Percentiles rank a stretch among this genome's conserved stretches.
phyloP scores from a whole-genome alignment of 2,888 invertebrate species.

The Rhingia campestris region DNA sequence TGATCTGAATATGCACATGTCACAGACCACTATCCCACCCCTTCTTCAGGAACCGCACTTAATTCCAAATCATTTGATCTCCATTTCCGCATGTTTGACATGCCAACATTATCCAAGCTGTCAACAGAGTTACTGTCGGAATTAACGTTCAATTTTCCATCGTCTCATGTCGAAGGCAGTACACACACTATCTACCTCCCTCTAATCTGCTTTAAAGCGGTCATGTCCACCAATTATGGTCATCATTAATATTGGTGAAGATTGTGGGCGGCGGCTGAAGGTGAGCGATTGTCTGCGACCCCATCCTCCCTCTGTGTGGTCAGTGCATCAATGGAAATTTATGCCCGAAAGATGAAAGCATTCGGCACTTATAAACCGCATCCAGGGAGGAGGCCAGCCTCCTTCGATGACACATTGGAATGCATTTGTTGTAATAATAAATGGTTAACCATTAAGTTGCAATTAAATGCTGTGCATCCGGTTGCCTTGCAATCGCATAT shows the following conservation, averaged over 20 bases:
- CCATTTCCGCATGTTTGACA: constrained; percentile 66
- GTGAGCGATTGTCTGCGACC: background rate
- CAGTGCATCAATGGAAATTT: constrained; percentile 56
- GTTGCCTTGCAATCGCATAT: constrained; percentile 67
- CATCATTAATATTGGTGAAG: constrained; percentile 71
- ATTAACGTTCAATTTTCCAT: constrained; percentile 68
- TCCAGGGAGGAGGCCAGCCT: background rate
- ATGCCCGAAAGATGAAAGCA: constrained; percentile 68
- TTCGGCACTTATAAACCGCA: constrained; percentile 32
- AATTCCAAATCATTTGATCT: constrained; percentile 68
- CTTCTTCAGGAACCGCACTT: constrained; percentile 6
- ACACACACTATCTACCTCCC: constrained; percentile 1
- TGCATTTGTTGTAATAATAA: constrained; percentile 73
- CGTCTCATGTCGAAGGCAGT: constrained; percentile 13
- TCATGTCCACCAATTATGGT: constrained; percentile 69
- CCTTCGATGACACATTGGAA: constrained; percentile 60
- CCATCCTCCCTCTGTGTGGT: constrained; percentile 16
- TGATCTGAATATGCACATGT: constrained; percentile 22
- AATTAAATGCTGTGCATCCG: constrained; percentile 66
- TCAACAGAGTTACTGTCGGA: constrained; percentile 71
- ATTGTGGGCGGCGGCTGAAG: constrained; percentile 49
- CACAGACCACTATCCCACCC: background rate
- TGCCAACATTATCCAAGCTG: constrained; percentile 70
- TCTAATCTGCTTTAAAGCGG: constrained; percentile 63
- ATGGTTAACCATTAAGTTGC: constrained; percentile 74